These are phyloP conservation scores for Archivesica marissinica DNA, from an alignment of 1,140 invertebrate genomes.

Conservation along the genomic window DNA sequence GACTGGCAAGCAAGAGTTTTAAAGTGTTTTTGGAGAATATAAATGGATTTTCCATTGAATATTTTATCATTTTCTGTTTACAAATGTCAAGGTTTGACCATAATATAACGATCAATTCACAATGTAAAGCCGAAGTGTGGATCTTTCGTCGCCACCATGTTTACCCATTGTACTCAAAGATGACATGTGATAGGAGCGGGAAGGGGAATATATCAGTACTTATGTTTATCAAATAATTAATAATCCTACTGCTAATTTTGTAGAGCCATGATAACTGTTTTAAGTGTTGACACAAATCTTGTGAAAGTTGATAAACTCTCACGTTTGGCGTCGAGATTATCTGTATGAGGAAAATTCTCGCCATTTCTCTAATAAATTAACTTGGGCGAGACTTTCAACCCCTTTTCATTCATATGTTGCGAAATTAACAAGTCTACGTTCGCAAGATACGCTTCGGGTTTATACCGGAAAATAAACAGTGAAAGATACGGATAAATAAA, in stretches of 20 bases:
- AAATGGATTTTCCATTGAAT: slow-evolving; percentile 51
- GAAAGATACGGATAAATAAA: no score
- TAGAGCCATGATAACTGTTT: slow-evolving; percentile 50
- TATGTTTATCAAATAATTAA: slow-evolving; percentile 66
- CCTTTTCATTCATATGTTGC: not conserved
- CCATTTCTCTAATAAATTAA: slow-evolving; percentile 39
- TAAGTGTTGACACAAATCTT: slow-evolving; percentile 62
- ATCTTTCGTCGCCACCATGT: slow-evolving; percentile 56
- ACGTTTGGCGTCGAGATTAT: slow-evolving; percentile 59
- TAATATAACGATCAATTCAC: slow-evolving; percentile 58
- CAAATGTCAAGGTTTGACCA: slow-evolving; percentile 48
- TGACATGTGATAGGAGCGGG: slow-evolving; percentile 34
- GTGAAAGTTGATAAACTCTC: slow-evolving; percentile 60
- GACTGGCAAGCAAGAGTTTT: slow-evolving; percentile 29
- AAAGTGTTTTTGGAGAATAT: slow-evolving; percentile 57
- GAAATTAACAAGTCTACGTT: not conserved
- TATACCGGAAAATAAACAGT: no score
- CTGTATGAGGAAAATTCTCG: slow-evolving; percentile 55
- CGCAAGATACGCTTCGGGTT: no score
- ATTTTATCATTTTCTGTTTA: slow-evolving; percentile 59
- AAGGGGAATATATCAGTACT: slow-evolving; percentile 56
- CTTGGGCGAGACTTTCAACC: slow-evolving; percentile 8
- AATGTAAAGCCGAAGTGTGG: slow-evolving; percentile 35
- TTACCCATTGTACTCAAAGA: slow-evolving; percentile 52
- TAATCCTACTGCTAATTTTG: slow-evolving; percentile 59